These are phyloP conservation scores for Centruroides vittatus DNA, from an alignment of 1,140 invertebrate genomes.

Conservation along the genomic window DNA sequence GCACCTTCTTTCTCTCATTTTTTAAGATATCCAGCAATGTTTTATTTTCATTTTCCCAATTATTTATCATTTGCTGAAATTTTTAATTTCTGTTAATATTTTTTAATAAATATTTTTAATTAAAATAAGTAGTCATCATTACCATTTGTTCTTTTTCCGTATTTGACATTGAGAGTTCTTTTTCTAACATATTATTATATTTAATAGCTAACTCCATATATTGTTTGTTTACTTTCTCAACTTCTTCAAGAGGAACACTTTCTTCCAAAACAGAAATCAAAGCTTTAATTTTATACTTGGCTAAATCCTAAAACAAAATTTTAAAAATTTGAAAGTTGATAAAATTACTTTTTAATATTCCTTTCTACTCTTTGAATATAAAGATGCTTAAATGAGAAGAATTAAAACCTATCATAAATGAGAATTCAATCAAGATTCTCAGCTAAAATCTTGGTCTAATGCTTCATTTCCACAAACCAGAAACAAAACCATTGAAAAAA, in stretches of 20 bases:
- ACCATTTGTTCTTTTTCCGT: neutral
- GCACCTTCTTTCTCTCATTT: too few relatives aligned
- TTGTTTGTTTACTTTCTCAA: slow-evolving; percentile 1
- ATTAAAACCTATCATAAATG: too few relatives aligned
- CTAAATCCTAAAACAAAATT: neutral
- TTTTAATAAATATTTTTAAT: too few relatives aligned
- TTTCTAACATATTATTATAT: slow-evolving; percentile 4
- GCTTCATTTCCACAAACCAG: too few relatives aligned
- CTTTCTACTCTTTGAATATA: neutral
- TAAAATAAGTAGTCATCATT: neutral
- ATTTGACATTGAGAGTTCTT: neutral
- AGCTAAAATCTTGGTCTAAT: too few relatives aligned
- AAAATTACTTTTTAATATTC: neutral
- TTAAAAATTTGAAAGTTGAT: neutral
- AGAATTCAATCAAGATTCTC: too few relatives aligned
- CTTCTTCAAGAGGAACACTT: neutral
- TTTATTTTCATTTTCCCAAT: too few relatives aligned
- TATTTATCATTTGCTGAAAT: too few relatives aligned
- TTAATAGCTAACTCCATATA: slow-evolving; percentile 5
- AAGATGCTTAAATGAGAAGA: too few relatives aligned
- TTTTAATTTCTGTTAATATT: too few relatives aligned
- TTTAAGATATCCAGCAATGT: too few relatives aligned
- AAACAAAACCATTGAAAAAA: too few relatives aligned
- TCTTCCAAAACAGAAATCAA: neutral
- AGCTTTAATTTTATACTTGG: slow-evolving; percentile 1